Evolutionary conservation across 1,140 invertebrate genomes (phyloP).

Genomic region (Thaumetopoea pityocampa): DNA sequence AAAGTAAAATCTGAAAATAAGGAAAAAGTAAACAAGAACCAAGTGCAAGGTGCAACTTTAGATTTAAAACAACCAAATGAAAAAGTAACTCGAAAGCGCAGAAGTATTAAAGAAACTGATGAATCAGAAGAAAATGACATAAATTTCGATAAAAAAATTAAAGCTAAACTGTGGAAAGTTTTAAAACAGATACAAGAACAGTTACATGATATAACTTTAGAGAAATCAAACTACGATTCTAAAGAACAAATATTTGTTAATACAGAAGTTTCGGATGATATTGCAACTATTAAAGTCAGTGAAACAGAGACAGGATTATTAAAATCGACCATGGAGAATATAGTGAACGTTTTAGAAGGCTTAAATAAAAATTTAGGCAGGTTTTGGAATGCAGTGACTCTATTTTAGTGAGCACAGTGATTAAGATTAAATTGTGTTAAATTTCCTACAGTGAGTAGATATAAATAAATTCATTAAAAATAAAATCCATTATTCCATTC

Average conservation of each 20-base stretch:
- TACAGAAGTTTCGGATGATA: conserved; percentile 40
- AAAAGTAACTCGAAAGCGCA: conserved; percentile 17
- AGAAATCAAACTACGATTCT: conserved; percentile 26
- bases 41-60: too few relatives aligned
- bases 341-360: conserved; percentile 39
- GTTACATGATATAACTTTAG: conserved; percentile 31
- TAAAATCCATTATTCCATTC: neutral
- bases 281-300: conserved; percentile 34
- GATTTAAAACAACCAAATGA: conserved; percentile 10
- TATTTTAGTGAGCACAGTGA: too few relatives aligned
- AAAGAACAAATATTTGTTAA: conserved; percentile 36
- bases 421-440: conserved; percentile 38
- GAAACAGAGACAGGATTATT: conserved; percentile 39
- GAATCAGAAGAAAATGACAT: conserved; percentile 38
- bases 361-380: conserved; percentile 53
- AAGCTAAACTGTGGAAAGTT: conserved; percentile 34
- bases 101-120: conserved; percentile 21
- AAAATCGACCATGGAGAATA: conserved; percentile 45
- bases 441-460: conserved; percentile 12
- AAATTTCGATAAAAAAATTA: conserved; percentile 24
- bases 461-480: conserved; percentile 5
- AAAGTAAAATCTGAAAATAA: conserved; percentile 7
- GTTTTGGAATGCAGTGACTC: conserved; percentile 41
- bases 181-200: conserved; percentile 41
- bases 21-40: conserved; percentile 7